These are phyloP conservation scores for Tiphia femorata DNA, from an alignment of 2,888 invertebrate genomes.

Conservation along the genomic window DNA sequence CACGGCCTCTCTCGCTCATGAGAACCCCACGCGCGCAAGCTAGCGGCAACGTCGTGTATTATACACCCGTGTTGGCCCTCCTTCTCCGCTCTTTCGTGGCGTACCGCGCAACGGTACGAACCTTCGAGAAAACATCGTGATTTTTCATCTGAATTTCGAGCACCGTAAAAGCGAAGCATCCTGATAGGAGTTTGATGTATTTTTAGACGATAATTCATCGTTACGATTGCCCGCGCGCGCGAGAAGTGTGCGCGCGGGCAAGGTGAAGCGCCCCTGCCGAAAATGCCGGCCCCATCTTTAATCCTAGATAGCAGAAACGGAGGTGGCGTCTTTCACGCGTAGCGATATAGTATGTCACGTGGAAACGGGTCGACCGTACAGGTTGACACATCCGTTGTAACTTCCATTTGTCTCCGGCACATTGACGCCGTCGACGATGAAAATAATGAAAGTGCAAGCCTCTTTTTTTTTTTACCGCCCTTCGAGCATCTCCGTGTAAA, in stretches of 20 bases:
- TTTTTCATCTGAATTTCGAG: constrained; percentile 47
- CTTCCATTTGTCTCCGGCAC: too few species aligned
- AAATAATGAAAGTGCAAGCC: too few species aligned
- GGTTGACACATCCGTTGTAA: constrained; percentile 13
- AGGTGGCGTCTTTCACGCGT: not conserved
- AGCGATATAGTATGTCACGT: constrained; percentile 35
- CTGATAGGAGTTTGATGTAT: constrained; percentile 29
- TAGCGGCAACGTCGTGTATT: constrained; percentile 51
- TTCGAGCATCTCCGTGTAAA: too few species aligned
- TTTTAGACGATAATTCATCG: constrained; percentile 39
- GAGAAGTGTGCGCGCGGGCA: constrained; percentile 12
- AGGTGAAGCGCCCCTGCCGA: constrained; percentile 4
- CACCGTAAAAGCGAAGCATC: not conserved
- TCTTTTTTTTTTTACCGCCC: too few species aligned
- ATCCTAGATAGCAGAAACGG: not conserved
- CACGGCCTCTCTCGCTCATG: constrained; percentile 14
- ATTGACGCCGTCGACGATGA: too few species aligned
- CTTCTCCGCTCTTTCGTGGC: constrained; percentile 38
- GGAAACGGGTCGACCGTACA: constrained; percentile 11
- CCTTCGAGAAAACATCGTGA: constrained; percentile 62
- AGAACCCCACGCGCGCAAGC: constrained; percentile 44
- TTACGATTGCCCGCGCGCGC: constrained; percentile 10
- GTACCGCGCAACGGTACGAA: constrained; percentile 52
- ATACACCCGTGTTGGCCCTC: constrained; percentile 47
- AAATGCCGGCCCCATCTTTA: constrained; percentile 15